Evolutionary conservation across 2,797 vertebrate genomes (phyloP), one percentile per base, ranked within the genome.

Genomic region (Echiichthys vipera): DNA sequence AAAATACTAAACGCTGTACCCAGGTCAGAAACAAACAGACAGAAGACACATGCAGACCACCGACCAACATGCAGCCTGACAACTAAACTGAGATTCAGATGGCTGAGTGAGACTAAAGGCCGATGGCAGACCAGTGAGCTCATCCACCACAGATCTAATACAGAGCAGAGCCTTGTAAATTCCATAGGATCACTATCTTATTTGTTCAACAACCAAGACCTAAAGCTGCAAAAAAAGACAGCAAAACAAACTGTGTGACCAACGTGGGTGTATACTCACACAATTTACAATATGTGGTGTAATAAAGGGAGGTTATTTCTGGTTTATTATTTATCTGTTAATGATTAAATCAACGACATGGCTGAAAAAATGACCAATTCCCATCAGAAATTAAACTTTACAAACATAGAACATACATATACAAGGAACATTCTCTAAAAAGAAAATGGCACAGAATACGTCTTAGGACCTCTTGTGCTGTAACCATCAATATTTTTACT

Each of bases 161-260:
- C 50, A 66, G 65, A 70, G 67, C 66, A 80, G 54, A 80, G 36
- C 53, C 68, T 51, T 63, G 74, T 63, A 80, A 82, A 87, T 84
- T 63, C 70, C 71, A 83, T 45, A 22, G 57, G 77, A 78, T 84
- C 78, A 79, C 65, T 68, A 58, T 42, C 71, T 73, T 80, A 46
- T 86, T 83, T 83, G 72, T 74, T 84, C 66, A 74, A 75, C 77
- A 71, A 55, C 45, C 40, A 74, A 71, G 40, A 76, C 73, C 56
- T 68, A 64, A 40, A 57, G 45, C 62, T 51, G 46, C 7, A 12
- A 30, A 50, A 7, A 55, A 42, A 53, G 65, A 76, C 0, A 50
- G 51, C 27, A 62, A 61, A 82, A 73, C 54, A 79, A 76, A 71
- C 50, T 68, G 53, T 32, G 36, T 46, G 51, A 68, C 67, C 49